These are phyloP conservation scores for Boulengerochromis microlepis DNA, from an alignment of 2,113 vertebrate species.

Conservation along the genomic window DNA sequence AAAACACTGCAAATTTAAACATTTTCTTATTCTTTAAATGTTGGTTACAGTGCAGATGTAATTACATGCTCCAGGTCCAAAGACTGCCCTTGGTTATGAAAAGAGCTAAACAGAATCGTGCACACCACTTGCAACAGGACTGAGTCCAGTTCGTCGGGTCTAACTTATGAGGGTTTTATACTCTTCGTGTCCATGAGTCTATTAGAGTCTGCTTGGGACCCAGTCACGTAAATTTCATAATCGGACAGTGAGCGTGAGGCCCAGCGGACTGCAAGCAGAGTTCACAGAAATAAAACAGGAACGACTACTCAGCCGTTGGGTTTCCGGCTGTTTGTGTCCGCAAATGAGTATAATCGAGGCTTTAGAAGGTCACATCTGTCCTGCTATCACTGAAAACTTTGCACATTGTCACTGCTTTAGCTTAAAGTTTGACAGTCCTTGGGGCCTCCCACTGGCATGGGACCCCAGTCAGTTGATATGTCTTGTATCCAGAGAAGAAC, in stretches of 20 bases:
- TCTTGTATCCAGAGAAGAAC: background rate
- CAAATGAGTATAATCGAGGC: background rate
- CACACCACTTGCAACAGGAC: background rate
- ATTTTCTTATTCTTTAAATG: background rate
- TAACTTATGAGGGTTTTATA: background rate
- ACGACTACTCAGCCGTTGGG: background rate
- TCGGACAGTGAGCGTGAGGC: background rate
- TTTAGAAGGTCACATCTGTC: background rate
- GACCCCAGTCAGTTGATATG: background rate
- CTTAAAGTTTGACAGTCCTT: background rate
- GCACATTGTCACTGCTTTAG: background rate
- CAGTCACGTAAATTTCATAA: background rate
- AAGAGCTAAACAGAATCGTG: background rate
- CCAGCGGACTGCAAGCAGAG: background rate
- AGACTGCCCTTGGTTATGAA: rapidly evolving
- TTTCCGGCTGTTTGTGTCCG: rapidly evolving
- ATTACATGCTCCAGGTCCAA: background rate
- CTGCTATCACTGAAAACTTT: background rate
- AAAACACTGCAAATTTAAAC: background rate
- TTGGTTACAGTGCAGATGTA: background rate
- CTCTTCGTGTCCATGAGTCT: background rate
- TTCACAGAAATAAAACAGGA: background rate
- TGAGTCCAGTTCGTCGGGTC: rapidly evolving
- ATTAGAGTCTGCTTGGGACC: background rate
- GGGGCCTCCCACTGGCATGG: background rate